A percentile compares a stretch with the other conserved stretches of the same genome.
Evolutionary conservation across 37 sponge, comb jelly and placozoan genomes (phyloP).

Genomic region (Mnemiopsis leidyi): DNA sequence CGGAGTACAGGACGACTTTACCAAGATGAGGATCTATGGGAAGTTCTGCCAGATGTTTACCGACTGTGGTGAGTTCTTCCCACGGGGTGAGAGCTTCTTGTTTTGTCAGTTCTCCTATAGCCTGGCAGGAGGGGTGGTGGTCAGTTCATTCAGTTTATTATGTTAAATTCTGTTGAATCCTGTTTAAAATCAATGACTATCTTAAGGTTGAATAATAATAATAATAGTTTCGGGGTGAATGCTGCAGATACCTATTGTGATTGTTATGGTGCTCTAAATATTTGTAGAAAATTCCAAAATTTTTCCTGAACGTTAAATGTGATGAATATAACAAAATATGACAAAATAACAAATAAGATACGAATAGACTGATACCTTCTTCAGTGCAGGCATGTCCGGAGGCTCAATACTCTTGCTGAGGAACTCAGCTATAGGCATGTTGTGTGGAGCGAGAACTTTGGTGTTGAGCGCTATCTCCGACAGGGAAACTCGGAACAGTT

Average conservation of each 20-base stretch:
- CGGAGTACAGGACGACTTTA: constrained; percentile 65
- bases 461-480: constrained; percentile 57
- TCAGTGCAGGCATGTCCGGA: constrained; percentile 25
- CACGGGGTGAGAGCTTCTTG: constrained; percentile 75
- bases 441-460: constrained; percentile 51
- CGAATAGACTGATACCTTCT: no score
- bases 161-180: no score
- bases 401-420: constrained; percentile 40
- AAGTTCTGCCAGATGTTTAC: constrained; percentile 82
- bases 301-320: no score
- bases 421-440: constrained; percentile 62
- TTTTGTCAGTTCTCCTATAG: constrained; percentile 3
- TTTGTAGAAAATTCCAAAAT: no score
- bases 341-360: no score
- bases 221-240: no score
- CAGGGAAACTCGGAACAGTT: constrained; percentile 37
- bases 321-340: no score
- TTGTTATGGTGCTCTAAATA: no score
- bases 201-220: no score
- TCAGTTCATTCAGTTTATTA: neutral
- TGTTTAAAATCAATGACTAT: no score
- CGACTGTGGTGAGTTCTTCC: constrained; percentile 85
- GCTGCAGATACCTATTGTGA: no score
- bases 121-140: neutral
- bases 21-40: constrained; percentile 84